Conservation (phyloP, 2,888 invertebrate genomes). For the Dynastes maya region DNA sequence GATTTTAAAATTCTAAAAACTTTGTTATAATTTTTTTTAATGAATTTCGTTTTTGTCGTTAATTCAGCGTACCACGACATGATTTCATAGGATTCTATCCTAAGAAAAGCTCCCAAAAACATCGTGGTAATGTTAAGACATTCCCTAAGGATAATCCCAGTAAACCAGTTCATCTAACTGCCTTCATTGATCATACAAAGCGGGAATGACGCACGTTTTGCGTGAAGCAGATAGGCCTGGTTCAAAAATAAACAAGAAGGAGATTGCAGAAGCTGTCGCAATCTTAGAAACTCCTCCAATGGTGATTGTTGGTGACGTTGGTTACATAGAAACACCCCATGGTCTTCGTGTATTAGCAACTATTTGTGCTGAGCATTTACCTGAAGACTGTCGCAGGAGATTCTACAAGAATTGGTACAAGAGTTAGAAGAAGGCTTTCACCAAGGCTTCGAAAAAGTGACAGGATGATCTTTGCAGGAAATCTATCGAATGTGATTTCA, state of each 20-base stretch:
- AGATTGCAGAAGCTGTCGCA: conserved; percentile 99
- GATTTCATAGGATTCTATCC: conserved; percentile 99
- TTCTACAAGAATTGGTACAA: conserved; percentile 99
- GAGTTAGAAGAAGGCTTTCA: conserved; percentile 99
- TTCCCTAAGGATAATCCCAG: conserved; percentile 98
- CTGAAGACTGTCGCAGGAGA: conserved; percentile 97
- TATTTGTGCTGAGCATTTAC: conserved; percentile 99
- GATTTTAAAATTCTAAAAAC: too few species aligned
- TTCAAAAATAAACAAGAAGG: conserved; percentile 99
- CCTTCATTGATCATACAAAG: conserved; percentile 97
- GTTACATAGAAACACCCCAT: conserved; percentile 99
- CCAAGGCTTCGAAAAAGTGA: conserved; percentile 99
- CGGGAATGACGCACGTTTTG: conserved; percentile 99
- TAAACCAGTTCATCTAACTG: conserved; percentile 98
- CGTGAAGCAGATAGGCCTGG: conserved; percentile 99
- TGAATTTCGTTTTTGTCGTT: conserved; percentile 80
- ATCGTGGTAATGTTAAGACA: conserved; percentile 99
- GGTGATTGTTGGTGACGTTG: conserved; percentile 97
- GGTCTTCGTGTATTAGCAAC: conserved; percentile 96
- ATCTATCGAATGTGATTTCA: conserved; percentile 96
- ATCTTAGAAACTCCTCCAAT: conserved; percentile 98
- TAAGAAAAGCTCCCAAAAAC: conserved; percentile 96
- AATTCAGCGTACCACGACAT: conserved; percentile 99
- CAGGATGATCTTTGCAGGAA: conserved; percentile 96
- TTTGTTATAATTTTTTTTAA: too few species aligned